A percentile compares a stretch with the other conserved stretches of the same genome.
Evolutionary conservation across 2,113 vertebrate species (phyloP).

Genomic region (Phaethon lepturus): DNA sequence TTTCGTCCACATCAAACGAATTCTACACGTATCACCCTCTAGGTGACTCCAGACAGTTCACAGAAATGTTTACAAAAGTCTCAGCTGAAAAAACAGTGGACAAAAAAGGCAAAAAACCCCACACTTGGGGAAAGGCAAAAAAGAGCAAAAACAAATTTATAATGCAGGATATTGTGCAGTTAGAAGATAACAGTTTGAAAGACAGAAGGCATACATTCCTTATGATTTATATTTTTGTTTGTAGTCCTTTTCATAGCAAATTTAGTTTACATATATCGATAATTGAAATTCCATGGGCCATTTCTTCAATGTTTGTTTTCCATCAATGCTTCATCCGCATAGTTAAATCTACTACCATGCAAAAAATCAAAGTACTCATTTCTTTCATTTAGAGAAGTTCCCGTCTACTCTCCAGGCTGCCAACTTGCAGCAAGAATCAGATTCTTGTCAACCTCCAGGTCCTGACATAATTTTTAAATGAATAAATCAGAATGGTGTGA

Average conservation of each 20-base stretch:
- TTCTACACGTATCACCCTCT: neutral
- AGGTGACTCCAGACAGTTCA: neutral
- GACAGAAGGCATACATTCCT: neutral
- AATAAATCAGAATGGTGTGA: neutral
- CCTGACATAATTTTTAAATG: neutral
- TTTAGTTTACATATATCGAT: neutral
- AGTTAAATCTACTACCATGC: neutral
- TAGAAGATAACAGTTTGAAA: neutral
- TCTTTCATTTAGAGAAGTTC: neutral
- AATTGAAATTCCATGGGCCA: neutral
- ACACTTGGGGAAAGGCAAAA: neutral
- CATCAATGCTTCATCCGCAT: neutral
- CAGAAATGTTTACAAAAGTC: neutral
- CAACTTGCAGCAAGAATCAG: neutral
- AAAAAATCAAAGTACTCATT: neutral
- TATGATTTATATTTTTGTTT: neutral
- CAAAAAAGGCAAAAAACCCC: neutral
- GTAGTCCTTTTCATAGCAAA: neutral
- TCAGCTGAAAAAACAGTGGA: neutral
- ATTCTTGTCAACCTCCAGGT: neutral
- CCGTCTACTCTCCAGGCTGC: neutral
- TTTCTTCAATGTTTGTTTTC: neutral
- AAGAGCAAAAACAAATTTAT: neutral
- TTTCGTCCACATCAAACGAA: neutral
- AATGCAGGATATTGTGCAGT: neutral